Conservation (phyloP, 2,113 vertebrate species). For the Neotragus pygmaeus region DNA sequence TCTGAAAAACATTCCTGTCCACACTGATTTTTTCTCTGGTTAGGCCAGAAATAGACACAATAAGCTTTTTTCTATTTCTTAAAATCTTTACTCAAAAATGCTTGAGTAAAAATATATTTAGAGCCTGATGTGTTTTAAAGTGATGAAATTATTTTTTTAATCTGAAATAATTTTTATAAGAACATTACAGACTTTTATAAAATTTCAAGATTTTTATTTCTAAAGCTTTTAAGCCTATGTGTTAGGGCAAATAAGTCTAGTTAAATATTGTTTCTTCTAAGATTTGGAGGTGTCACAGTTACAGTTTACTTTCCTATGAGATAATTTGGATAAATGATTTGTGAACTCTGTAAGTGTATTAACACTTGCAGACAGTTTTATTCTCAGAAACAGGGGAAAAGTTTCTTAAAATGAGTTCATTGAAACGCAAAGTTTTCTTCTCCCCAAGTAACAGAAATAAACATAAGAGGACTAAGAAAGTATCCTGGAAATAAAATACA, state of each 20-base stretch:
- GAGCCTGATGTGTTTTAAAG: background rate
- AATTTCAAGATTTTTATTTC: background rate
- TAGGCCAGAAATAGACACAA: background rate
- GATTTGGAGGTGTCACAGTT: background rate
- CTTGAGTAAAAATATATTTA: background rate
- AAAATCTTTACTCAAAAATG: background rate
- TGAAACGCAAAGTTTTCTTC: background rate
- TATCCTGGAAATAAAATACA: background rate
- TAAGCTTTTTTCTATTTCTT: background rate
- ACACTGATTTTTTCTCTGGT: background rate
- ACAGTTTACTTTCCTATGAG: background rate
- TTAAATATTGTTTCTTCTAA: background rate
- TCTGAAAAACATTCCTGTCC: background rate
- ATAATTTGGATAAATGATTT: background rate
- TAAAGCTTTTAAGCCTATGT: background rate
- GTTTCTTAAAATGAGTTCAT: background rate
- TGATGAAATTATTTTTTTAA: background rate
- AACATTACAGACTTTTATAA: background rate
- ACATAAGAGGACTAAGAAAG: conserved; percentile 3
- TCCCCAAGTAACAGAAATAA: background rate
- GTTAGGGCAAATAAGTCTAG: background rate
- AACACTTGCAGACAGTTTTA: background rate
- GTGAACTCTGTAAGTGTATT: background rate
- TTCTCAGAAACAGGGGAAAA: background rate
- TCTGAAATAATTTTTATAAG: background rate